Conservation (phyloP, 64 coral and sea anemone species). For the Actinia equina region DNA sequence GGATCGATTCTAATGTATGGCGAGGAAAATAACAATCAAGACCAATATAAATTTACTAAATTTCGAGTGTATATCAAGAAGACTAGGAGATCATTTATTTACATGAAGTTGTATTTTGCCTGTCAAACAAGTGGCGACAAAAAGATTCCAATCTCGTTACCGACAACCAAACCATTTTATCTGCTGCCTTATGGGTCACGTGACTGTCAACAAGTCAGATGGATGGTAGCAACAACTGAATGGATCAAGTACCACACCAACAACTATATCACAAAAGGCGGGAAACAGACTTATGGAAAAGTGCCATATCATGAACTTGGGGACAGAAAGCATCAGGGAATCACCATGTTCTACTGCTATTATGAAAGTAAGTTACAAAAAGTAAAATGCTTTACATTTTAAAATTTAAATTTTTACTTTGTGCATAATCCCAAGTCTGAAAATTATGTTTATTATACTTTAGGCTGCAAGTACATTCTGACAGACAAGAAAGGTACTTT, state of each 20-base stretch:
- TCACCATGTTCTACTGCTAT: constrained; percentile 13
- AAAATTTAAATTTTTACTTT: no score
- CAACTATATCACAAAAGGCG: neutral
- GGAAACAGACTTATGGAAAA: neutral
- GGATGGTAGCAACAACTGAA: constrained; percentile 13
- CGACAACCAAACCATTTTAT: constrained; percentile 1
- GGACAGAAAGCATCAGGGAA: neutral
- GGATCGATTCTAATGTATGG: neutral
- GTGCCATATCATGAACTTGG: neutral
- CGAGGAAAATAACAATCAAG: no score
- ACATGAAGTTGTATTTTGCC: no score
- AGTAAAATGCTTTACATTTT: no score
- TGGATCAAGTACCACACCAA: constrained; percentile 22
- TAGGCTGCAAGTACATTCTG: no score
- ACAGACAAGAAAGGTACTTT: no score
- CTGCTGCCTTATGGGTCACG: constrained; percentile 1
- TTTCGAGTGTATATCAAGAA: no score
- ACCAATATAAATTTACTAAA: no score
- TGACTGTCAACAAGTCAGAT: constrained; percentile 21
- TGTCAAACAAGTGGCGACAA: neutral
- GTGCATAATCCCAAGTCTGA: no score
- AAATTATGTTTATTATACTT: no score
- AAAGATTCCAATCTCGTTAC: neutral
- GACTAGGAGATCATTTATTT: no score
- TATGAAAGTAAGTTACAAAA: neutral